phyloP scores from a whole-genome alignment of 2,797 vertebrate species.

The Selene dorsalis region DNA sequence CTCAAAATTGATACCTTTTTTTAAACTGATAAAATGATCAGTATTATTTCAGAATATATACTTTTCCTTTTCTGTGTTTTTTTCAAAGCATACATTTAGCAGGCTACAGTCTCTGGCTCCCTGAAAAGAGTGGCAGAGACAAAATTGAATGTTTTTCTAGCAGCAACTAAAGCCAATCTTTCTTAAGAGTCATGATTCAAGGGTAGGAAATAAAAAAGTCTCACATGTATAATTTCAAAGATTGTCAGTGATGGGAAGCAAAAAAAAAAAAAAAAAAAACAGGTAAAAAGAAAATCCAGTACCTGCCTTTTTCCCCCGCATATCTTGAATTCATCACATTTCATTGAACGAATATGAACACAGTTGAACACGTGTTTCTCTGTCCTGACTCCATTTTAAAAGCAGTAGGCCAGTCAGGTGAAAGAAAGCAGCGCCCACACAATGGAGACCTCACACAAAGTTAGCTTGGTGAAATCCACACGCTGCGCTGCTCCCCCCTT shows the following conservation, averaged over 20 bases:
- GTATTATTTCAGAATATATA: background rate
- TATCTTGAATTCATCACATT: background rate
- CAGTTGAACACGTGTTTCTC: background rate
- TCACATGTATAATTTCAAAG: constrained; percentile 19
- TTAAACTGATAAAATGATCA: too few relatives aligned
- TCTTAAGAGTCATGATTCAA: constrained; percentile 35
- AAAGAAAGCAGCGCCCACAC: background rate
- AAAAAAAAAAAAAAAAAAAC: background rate
- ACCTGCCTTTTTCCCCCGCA: background rate
- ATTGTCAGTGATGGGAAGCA: constrained; percentile 7
- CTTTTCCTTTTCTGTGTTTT: background rate
- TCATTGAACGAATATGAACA: background rate
- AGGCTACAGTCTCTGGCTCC: background rate
- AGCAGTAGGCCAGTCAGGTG: background rate
- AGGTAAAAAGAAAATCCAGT: background rate
- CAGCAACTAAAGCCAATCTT: background rate
- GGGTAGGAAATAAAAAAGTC: constrained; percentile 12
- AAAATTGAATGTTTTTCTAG: background rate
- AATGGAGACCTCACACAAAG: constrained; percentile 43
- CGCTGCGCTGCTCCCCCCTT: background rate
- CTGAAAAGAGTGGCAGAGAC: constrained; percentile 9
- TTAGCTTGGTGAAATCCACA: constrained; percentile 37
- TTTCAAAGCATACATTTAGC: constrained; percentile 15
- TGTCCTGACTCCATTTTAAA: background rate
- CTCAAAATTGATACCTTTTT: background rate